A percentile compares a stretch with the other conserved stretches of the same genome.
phyloP scores from a whole-genome alignment of 1,140 invertebrate genomes.

The Zaprionus capensis region DNA sequence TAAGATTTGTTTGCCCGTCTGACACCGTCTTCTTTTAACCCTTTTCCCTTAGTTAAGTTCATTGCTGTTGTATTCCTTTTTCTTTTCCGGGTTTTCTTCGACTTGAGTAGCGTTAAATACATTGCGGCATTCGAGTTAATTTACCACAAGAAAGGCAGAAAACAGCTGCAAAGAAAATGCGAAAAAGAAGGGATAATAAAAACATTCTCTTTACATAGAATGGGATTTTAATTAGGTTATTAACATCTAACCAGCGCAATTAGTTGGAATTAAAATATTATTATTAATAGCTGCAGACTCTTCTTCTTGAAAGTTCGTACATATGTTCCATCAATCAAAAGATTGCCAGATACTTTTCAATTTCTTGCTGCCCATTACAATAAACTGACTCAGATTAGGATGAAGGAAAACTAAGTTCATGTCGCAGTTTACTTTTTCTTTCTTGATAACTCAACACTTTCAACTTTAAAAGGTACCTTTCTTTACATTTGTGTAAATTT shows the following conservation, averaged over 20 bases:
- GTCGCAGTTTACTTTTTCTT: too few relatives aligned
- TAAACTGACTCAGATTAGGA: too few relatives aligned
- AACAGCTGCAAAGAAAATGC: slow-evolving; percentile 1
- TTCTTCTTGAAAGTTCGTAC: too few relatives aligned
- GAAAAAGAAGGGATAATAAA: slow-evolving; percentile 26
- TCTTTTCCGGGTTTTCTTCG: slow-evolving; percentile 41
- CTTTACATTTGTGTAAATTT: background rate
- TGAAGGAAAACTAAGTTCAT: too few relatives aligned
- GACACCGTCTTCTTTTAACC: slow-evolving; percentile 50
- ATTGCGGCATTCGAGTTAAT: slow-evolving; percentile 79
- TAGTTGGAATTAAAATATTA: slow-evolving; percentile 64
- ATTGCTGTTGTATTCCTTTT: slow-evolving; percentile 38
- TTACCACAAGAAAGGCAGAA: slow-evolving; percentile 64
- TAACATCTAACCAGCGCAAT: slow-evolving; percentile 68
- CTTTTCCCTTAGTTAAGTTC: slow-evolving; percentile 35
- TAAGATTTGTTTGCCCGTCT: slow-evolving; percentile 31
- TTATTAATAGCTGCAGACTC: slow-evolving; percentile 41
- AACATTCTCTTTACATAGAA: slow-evolving; percentile 54
- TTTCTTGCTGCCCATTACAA: too few relatives aligned
- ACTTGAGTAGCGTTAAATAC: slow-evolving; percentile 71
- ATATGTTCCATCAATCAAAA: too few relatives aligned
- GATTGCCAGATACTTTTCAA: too few relatives aligned
- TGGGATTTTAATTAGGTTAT: slow-evolving; percentile 66
- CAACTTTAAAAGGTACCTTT: slow-evolving; percentile 14
- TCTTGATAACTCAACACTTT: slow-evolving; percentile 18